These are phyloP conservation scores for Megathymus violae DNA, from an alignment of 1,140 invertebrate genomes.

Conservation along the genomic window DNA sequence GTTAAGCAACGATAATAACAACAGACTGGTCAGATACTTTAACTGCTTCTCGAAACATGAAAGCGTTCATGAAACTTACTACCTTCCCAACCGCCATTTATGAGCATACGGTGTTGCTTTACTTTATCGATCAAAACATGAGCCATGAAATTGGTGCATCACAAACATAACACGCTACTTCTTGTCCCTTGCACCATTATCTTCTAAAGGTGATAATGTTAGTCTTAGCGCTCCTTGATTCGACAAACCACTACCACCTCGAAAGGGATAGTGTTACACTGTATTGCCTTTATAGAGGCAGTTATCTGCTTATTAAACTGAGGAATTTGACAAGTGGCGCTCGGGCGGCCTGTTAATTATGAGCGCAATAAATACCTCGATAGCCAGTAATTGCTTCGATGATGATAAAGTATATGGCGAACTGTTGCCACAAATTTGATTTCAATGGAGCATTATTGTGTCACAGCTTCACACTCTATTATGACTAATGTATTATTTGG, in stretches of 20 bases:
- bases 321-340: slow-evolving; percentile 27
- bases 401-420: slow-evolving; percentile 6
- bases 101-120: too few relatives aligned
- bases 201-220: slow-evolving; percentile 30
- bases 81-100: too few relatives aligned
- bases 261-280: slow-evolving; percentile 14
- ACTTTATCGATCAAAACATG: too few relatives aligned
- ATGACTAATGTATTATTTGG: neutral
- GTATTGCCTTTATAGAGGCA: slow-evolving; percentile 21
- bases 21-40: too few relatives aligned
- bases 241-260: slow-evolving; percentile 7
- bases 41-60: too few relatives aligned
- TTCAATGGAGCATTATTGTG: slow-evolving; percentile 2
- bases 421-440: slow-evolving; percentile 3
- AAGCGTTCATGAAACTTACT: too few relatives aligned
- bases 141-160: too few relatives aligned
- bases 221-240: slow-evolving; percentile 14
- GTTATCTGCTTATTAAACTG: slow-evolving; percentile 16
- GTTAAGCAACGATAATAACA: too few relatives aligned
- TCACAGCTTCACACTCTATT: neutral
- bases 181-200: slow-evolving; percentile 8
- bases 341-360: slow-evolving; percentile 8
- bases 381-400: slow-evolving; percentile 3
- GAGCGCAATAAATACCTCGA: slow-evolving; percentile 1
- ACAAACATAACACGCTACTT: slow-evolving; percentile 15